A percentile compares a stretch with the other conserved stretches of the same genome.
Conservation (phyloP, 2,113 vertebrate genomes). For the Daubentonia madagascariensis region DNA sequence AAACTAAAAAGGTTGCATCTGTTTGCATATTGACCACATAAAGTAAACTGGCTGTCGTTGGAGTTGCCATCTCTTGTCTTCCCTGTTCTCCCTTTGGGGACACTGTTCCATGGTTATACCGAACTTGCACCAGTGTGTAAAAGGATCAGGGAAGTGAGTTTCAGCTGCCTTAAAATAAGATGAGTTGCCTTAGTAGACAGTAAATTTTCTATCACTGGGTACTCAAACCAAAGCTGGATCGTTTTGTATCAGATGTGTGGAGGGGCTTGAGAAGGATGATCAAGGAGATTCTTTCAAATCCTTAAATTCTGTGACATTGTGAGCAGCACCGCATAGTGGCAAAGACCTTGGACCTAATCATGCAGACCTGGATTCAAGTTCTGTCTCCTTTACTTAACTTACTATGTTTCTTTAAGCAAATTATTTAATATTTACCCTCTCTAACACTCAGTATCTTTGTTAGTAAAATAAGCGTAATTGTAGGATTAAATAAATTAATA, state of each 20-base stretch:
- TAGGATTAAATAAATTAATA: slow-evolving; percentile 4
- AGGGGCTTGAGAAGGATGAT: neutral
- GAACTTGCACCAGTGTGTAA: neutral
- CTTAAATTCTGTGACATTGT: neutral
- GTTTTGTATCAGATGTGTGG: neutral
- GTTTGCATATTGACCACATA: neutral
- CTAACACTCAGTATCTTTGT: neutral
- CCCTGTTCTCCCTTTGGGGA: neutral
- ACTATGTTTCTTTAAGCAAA: neutral
- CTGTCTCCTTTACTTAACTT: neutral
- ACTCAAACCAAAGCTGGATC: neutral
- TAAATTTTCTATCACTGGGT: neutral
- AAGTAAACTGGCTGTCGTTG: neutral
- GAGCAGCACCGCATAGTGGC: neutral
- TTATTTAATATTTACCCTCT: neutral
- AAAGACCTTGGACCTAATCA: neutral
- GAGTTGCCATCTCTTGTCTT: neutral
- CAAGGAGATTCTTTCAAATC: neutral
- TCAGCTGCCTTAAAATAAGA: neutral
- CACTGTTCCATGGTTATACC: neutral
- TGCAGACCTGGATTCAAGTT: slow-evolving; percentile 17
- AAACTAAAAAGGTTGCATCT: neutral
- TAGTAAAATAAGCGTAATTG: slow-evolving; percentile 12
- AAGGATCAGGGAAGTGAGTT: neutral
- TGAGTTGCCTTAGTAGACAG: neutral